A percentile compares a stretch with the other conserved stretches of the same genome.
Evolutionary conservation across 2,888 invertebrate species (phyloP).

Genomic region (Iphiclides podalirius): DNA sequence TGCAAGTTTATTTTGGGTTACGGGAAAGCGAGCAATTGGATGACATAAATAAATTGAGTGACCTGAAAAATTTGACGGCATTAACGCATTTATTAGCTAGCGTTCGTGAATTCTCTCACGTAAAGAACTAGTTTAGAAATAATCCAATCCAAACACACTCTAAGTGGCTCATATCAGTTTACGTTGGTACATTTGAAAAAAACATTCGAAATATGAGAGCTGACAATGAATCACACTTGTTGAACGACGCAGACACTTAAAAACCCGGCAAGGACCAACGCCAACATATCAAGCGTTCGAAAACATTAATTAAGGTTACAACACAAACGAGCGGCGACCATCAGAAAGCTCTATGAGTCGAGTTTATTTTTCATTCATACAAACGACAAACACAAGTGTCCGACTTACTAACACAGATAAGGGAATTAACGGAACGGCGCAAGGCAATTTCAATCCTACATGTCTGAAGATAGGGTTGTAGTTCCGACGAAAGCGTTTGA

Average conservation of each 20-base stretch:
- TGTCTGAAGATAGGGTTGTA: constrained; percentile 29
- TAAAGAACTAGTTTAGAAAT: no score
- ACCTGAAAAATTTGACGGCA: not conserved
- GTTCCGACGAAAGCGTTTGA: constrained; percentile 46
- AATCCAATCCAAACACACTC: no score
- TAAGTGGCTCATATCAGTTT: no score
- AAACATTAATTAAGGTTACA: constrained; percentile 76
- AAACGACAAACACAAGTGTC: constrained; percentile 73
- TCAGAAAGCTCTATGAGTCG: constrained; percentile 68
- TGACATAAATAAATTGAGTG: no score
- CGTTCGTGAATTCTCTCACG: no score
- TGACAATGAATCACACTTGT: constrained; percentile 49
- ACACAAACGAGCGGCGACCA: constrained; percentile 60
- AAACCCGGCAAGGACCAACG: constrained; percentile 45
- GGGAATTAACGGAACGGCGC: constrained; percentile 27
- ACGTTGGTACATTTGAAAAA: constrained; percentile 6
- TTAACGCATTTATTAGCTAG: no score
- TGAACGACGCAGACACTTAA: constrained; percentile 41
- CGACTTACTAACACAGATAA: constrained; percentile 73
- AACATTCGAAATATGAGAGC: constrained; percentile 15
- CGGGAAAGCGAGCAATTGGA: no score
- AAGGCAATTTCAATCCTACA: constrained; percentile 34
- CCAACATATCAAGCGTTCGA: constrained; percentile 50
- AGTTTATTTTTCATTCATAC: constrained; percentile 77
- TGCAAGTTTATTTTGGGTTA: no score